Base-by-base conservation (phyloP, 2,888 invertebrate species). In the Papilio protenor region DNA sequence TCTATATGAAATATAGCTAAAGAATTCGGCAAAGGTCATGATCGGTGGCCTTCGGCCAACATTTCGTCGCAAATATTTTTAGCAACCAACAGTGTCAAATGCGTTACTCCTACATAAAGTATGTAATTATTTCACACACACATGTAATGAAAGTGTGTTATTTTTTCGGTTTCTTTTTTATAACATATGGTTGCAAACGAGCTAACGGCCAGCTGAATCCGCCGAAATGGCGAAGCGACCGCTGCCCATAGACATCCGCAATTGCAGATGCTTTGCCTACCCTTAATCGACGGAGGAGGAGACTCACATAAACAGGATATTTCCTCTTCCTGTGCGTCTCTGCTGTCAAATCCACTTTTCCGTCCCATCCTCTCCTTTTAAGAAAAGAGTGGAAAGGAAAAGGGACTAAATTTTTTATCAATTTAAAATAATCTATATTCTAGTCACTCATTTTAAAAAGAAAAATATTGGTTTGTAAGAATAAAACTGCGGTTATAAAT, bases 41-140 rank as follows among this genome's bases (percentile, higher is more conserved):
- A 64, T n/a, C 27, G 69, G 70, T 75, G 70, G 75, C 75, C 69
- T 75, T 70, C 40, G 70, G 70, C 75, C 75, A 75, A 75, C 66
- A 66, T 57, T 75, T 75, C 57, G 33, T n/a, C 23, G 75, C 55
- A 23, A 70, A 75, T 69, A 75, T 75, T 75, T 75, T 75, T 75
- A 75, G 75, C 66, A 12, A 18, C 52, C 18, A 75, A 66, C n/a
- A 66, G 18, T 55, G n/a, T 72, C 55, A 57, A 55, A 57, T 59
- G 45, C 33, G 14, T 57, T 66, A 33, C 40, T 40, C 40, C 8
- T 66, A 40, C 40, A 66, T 40, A 61, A 61, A 61, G 61, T 61
- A 33, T 27, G 16, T 1, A 61, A 61, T 33, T 33, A 61, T 61
- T 27, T 27, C 27, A 27, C 2, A 27, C 27, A 27, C 27, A 27